These are phyloP conservation scores for Silurus meridionalis DNA, from an alignment of 2,113 vertebrate genomes.

Conservation along the genomic window DNA sequence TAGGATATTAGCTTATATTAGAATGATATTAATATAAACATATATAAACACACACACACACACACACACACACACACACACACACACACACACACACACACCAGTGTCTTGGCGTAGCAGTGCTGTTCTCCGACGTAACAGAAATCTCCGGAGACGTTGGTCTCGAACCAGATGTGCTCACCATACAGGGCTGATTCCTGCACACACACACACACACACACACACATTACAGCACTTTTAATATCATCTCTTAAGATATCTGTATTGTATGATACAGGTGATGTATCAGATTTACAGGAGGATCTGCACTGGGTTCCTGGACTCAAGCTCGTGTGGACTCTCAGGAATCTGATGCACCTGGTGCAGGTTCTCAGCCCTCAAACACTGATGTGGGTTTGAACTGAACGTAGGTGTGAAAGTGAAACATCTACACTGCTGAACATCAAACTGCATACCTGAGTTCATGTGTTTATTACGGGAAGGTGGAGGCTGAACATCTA, in stretches of 20 bases:
- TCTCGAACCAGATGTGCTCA: slow-evolving; percentile 96
- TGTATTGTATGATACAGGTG: not conserved
- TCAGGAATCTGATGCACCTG: not conserved
- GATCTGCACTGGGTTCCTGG: not conserved
- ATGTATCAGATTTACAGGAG: not conserved
- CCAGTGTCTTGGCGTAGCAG: slow-evolving; percentile 88
- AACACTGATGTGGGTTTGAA: too few relatives aligned
- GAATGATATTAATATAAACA: too few relatives aligned
- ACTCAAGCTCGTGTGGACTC: not conserved
- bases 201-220: slow-evolving; percentile 14
- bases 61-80: not conserved
- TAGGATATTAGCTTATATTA: not conserved
- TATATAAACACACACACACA: not conserved
- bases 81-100: slow-evolving; percentile 63
- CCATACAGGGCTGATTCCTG: slow-evolving; percentile 88
- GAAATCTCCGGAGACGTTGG: slow-evolving; percentile 89
- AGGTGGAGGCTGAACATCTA: too few relatives aligned
- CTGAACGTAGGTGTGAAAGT: too few relatives aligned
- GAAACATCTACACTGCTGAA: too few relatives aligned
- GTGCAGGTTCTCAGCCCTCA: too few relatives aligned
- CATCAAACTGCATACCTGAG: too few relatives aligned
- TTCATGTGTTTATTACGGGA: too few relatives aligned
- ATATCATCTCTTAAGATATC: not conserved
- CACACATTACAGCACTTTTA: not conserved
- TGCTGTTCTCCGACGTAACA: slow-evolving; percentile 95